A percentile compares a stretch with the other conserved stretches of the same genome.
Evolutionary conservation across 2,113 vertebrate genomes (phyloP).

Genomic region (Fukomys damarensis): DNA sequence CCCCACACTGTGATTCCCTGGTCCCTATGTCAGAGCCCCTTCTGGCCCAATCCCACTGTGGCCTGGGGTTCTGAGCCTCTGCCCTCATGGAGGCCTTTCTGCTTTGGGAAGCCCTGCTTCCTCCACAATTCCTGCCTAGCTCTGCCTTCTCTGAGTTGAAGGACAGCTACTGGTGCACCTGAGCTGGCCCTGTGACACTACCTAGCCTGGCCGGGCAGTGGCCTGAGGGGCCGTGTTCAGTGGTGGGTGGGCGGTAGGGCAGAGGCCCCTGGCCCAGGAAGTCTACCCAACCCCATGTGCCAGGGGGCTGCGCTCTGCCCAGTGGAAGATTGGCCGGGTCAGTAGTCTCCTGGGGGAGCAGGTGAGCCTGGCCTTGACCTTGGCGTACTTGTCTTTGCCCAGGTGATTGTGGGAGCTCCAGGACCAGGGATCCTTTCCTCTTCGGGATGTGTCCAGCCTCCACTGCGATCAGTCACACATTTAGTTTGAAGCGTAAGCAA

Average conservation of each 20-base stretch:
- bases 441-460: background rate
- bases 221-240: background rate
- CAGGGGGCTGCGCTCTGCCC: fast-evolving
- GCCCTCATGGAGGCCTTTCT: background rate
- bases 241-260: no score
- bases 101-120: background rate
- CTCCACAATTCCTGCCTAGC: background rate
- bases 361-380: background rate
- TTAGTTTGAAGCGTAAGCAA: background rate
- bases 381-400: background rate
- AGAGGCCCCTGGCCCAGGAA: background rate
- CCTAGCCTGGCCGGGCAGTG: background rate
- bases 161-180: background rate
- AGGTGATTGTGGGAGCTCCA: background rate
- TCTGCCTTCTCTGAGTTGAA: background rate
- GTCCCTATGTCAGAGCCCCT: background rate
- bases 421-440: background rate
- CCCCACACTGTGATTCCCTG: fast-evolving
- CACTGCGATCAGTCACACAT: fast-evolving
- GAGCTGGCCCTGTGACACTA: background rate
- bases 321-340: background rate
- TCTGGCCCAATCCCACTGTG: fast-evolving
- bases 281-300: background rate
- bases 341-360: background rate
- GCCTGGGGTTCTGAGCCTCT: background rate